phyloP scores from a whole-genome alignment of 2,888 invertebrate species.

The Lepeophtheirus nordmannii region DNA sequence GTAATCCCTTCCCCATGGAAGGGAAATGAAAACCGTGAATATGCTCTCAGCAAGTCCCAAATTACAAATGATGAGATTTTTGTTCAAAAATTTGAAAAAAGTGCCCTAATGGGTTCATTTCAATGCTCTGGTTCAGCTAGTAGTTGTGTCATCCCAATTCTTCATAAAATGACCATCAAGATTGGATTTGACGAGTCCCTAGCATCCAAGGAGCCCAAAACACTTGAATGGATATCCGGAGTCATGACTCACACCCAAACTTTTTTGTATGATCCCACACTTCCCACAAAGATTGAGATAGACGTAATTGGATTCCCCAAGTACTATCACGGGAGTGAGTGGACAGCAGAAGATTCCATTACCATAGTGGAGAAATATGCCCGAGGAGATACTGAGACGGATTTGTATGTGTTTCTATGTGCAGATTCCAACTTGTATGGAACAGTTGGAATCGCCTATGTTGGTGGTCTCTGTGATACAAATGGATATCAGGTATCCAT shows the following conservation, averaged over 20 bases:
- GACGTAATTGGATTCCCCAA: conserved; percentile 2
- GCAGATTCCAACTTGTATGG: conserved; percentile 3
- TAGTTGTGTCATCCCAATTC: neutral
- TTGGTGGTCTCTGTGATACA: conserved; percentile 9
- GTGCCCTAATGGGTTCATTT: neutral
- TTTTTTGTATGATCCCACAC: conserved; percentile 9
- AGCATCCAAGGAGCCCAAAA: neutral
- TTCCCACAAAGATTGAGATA: neutral
- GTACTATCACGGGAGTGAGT: neutral
- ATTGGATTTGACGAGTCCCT: conserved; percentile 1
- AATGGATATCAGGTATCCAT: conserved; percentile 9
- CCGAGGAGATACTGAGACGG: neutral
- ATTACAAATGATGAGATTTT: neutral
- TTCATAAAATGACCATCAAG: conserved; percentile 8
- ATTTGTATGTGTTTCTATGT: conserved; percentile 10
- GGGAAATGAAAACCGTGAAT: neutral
- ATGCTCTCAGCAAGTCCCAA: neutral
- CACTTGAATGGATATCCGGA: conserved; percentile 4
- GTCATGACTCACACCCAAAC: conserved; percentile 15
- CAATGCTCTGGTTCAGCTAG: neutral
- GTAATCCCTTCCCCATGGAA: neutral
- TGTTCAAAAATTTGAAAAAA: neutral
- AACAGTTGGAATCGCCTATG: conserved; percentile 12
- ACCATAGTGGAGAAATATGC: neutral
- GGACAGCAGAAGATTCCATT: conserved; percentile 1